phyloP scores from a whole-genome alignment of 2,888 invertebrate genomes.

The Lucinisca nassula region DNA sequence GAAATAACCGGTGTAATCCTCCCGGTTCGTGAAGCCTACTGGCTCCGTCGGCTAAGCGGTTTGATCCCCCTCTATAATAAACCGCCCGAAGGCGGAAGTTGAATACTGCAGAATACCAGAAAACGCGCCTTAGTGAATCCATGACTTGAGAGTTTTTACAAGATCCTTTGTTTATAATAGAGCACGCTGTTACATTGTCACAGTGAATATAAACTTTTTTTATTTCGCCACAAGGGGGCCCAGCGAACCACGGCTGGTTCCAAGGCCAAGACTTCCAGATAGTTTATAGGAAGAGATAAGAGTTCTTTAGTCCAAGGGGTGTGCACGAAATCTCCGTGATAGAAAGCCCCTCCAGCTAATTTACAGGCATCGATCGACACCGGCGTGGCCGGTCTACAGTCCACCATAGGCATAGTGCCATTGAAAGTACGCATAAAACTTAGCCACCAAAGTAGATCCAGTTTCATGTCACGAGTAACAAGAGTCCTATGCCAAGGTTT shows the following conservation, averaged over 20 bases:
- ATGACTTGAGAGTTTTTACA: slow-evolving; percentile 21
- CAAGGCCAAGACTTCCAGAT: slow-evolving; percentile 4
- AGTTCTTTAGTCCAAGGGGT: neutral
- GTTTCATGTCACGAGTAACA: slow-evolving; percentile 25
- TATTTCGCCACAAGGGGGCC: neutral
- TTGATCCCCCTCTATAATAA: slow-evolving; percentile 13
- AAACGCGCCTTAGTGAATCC: slow-evolving; percentile 15
- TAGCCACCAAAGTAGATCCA: slow-evolving; percentile 14
- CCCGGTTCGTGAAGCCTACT: no score
- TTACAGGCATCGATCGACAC: slow-evolving; percentile 22
- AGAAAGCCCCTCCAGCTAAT: slow-evolving; percentile 20
- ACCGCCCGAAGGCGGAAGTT: slow-evolving; percentile 23
- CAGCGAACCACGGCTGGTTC: neutral
- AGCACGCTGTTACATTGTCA: slow-evolving; percentile 31
- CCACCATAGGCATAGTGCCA: slow-evolving; percentile 23
- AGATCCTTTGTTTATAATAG: slow-evolving; percentile 43
- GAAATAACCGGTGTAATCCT: neutral
- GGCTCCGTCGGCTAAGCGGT: no score
- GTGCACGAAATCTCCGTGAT: slow-evolving; percentile 17
- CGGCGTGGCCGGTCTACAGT: slow-evolving; percentile 13
- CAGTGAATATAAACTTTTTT: slow-evolving; percentile 21
- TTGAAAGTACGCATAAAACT: slow-evolving; percentile 25
- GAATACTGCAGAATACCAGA: slow-evolving; percentile 20
- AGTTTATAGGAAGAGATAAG: slow-evolving; percentile 11
- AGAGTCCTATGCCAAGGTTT: slow-evolving; percentile 7